Base-by-base conservation (phyloP, 2,113 vertebrate genomes). In the Ploceus nigricollis region DNA sequence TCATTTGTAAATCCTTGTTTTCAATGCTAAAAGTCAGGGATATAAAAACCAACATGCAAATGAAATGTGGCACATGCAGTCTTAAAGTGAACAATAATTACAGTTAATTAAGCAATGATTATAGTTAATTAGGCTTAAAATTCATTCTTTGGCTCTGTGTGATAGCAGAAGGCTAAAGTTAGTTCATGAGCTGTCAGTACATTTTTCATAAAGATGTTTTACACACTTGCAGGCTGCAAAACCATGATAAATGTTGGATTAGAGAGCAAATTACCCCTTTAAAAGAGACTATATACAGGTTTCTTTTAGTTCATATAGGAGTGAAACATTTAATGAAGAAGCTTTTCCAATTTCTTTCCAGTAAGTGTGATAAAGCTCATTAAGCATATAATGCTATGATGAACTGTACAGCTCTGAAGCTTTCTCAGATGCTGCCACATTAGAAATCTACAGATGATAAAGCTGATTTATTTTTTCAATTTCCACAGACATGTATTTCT, bases 101-200 rank as follows among this genome's bases (percentile, higher is more conserved):
- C 60, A 80, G 85, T 93, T 96, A 93, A 93, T 94, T 95, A 94
- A 96, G 81, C 66, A 94, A 90, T 96, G 51, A 90, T 93, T 95
- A 44, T 80, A 87, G 54, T 72, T 91, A 96, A 76, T 95, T 93
- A 94, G 63, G 68, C 76, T 95, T 95, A 71, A 94, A 91, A 94
- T 91, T 88, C 51, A 42, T 86, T 94, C 63, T 86, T 90, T 95
- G 90, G 88, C 92, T 95, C 64, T 51, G 33, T 65, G 14, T 78
- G 60, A 44, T 90, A 93, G 82, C 66, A 90, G 82, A 90, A 83
- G 70, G 83, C 71, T 93, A 87, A 90, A 90, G 80, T 81, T 94
- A 85, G 72, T 90, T 91, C 53, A 33, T 89, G 64, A 93, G 68
- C 92, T 94, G 61, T 94, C 93, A 95, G 73, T 82, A 51, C 25